Percentiles rank a stretch among this genome's conserved stretches.
These are phyloP conservation scores for Papilio gigon DNA, from an alignment of 2,888 invertebrate genomes.

Conservation along the genomic window DNA sequence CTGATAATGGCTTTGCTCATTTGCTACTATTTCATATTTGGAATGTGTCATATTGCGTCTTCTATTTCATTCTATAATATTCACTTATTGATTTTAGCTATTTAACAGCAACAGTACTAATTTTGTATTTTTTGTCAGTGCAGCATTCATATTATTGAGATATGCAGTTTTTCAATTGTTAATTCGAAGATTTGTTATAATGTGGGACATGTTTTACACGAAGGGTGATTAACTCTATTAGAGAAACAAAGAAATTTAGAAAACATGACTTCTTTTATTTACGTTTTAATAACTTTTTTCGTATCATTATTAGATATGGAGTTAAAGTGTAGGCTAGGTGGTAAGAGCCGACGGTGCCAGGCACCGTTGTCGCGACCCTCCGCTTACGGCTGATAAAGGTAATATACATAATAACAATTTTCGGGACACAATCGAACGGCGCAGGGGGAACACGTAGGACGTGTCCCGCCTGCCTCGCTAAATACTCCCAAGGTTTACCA, in stretches of 20 bases:
- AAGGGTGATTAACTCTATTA: background rate
- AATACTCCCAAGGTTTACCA: constrained; percentile 46
- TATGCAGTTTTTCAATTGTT: background rate
- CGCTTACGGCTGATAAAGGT: constrained; percentile 65
- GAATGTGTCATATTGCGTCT: background rate
- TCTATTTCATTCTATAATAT: background rate
- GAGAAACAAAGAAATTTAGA: background rate
- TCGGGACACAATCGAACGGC: constrained; percentile 53
- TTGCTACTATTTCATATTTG: constrained; percentile 42
- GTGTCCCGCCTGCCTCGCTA: constrained; percentile 47
- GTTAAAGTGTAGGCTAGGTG: background rate
- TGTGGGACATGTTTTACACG: background rate
- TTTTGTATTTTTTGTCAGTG: background rate
- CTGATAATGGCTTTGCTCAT: constrained; percentile 48
- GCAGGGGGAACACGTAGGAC: constrained; percentile 57
- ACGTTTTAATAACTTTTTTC: background rate
- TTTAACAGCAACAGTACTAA: background rate
- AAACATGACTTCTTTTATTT: background rate
- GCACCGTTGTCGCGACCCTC: constrained; percentile 66
- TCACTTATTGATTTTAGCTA: background rate
- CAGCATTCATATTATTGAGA: background rate
- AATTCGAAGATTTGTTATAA: background rate
- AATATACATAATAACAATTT: constrained; percentile 60
- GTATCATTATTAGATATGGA: background rate
- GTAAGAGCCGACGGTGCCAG: constrained; percentile 64